Conservation (phyloP, 2,797 vertebrate genomes). For the Phoebastria nigripes region DNA sequence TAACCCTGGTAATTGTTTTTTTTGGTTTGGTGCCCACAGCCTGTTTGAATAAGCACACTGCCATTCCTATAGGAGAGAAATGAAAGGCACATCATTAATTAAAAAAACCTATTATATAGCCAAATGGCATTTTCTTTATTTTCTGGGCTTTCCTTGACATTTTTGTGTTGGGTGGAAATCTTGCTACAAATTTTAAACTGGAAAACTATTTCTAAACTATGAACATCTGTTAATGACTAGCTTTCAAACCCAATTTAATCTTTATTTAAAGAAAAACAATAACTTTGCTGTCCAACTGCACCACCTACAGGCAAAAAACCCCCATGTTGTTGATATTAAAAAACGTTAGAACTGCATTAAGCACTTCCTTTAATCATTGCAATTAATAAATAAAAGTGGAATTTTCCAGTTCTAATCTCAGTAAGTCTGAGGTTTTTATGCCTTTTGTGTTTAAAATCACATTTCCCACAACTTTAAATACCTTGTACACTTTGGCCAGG, state of each 20-base stretch:
- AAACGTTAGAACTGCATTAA: background rate
- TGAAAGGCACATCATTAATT: background rate
- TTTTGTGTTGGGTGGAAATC: background rate
- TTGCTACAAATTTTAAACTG: background rate
- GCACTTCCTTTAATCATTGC: background rate
- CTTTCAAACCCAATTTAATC: background rate
- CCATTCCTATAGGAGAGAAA: background rate
- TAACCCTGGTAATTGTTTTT: background rate
- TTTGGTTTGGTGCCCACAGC: background rate
- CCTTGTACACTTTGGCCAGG: background rate
- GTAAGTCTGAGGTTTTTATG: background rate
- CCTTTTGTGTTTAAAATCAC: background rate
- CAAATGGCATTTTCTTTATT: background rate
- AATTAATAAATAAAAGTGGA: background rate
- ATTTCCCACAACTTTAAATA: background rate
- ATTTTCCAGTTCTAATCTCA: background rate
- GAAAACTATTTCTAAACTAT: conserved; percentile 2
- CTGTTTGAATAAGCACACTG: background rate
- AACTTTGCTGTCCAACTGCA: conserved; percentile 35
- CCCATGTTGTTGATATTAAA: background rate
- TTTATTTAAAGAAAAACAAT: background rate
- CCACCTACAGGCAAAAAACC: conserved; percentile 29
- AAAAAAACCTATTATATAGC: background rate
- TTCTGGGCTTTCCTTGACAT: background rate
- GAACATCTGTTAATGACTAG: conserved; percentile 7